Evolutionary conservation across 2,113 vertebrate species (phyloP), one percentile per base, ranked within the genome.

Genomic region (Chamaetylas fuelleborni): DNA sequence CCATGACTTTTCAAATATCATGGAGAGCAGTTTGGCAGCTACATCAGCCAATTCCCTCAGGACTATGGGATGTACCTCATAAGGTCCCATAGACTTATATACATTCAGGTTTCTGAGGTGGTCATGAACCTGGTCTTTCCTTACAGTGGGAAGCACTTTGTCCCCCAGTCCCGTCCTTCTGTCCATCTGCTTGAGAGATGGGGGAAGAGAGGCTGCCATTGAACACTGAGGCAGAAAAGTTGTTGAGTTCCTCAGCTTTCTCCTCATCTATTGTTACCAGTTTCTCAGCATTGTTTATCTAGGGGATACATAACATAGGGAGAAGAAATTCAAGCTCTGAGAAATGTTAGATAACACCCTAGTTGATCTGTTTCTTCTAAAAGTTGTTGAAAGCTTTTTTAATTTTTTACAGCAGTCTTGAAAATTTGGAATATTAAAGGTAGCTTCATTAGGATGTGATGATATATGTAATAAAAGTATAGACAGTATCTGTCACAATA

Each of bases 121-220:
- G 16, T 45, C n/a, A n/a, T n/a, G 38, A 73, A n/a, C 11, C 4
- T 66, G 1, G 1, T 60, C 61, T 40, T 66, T 67, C 17, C 28
- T 74, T 54, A n/a, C 6, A 61, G 2, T 40, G 24, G 34, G 38
- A 61, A 8, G 24, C 45, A 40, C 22, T 40, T 60, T 53, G 17
- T 67, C 9, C 11, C 16, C 14, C 20, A 26, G 19, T 40, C 24
- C 47, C 29, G 34, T 54, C 9, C 17, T 53, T 17, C 45, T 47
- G 20, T 40, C 20, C 47, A 40, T 69, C n/a, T 4, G 8, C 20
- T 61, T 0, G 0, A 34, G 29, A 54, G 14, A 11, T 22, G 6
- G 47, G 20, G 38, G 29, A 76, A 54, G 20, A 76, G 25, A 61
- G 9, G 9, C 10, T 76, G 25, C 12, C 29, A 8, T 23, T 34